A percentile compares a stretch with the other conserved stretches of the same genome.
These are phyloP conservation scores for Enteromius fasciolatus DNA, from an alignment of 2,797 vertebrate genomes.

Conservation along the genomic window DNA sequence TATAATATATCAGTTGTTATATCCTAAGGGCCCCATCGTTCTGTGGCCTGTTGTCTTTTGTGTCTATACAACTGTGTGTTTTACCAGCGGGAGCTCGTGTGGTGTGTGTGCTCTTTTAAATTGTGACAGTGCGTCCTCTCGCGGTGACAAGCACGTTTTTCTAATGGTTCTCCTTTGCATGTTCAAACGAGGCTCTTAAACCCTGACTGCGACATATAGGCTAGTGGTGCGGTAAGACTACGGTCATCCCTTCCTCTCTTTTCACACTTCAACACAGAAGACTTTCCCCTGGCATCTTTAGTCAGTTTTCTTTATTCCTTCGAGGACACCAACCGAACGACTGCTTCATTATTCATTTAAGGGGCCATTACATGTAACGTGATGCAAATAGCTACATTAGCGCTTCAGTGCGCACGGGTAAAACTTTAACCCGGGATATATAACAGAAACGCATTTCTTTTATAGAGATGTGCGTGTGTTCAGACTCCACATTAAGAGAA, in stretches of 20 bases:
- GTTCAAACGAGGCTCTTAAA: constrained; percentile 52
- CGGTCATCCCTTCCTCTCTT: neutral
- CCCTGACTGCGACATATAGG: neutral
- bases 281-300: constrained; percentile 3
- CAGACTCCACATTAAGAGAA: constrained; percentile 30
- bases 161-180: constrained; percentile 44
- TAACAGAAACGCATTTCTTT: constrained; percentile 50
- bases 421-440: constrained; percentile 31
- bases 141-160: constrained; percentile 74
- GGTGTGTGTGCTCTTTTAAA: constrained; percentile 68
- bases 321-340: constrained; percentile 55
- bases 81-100: constrained; percentile 53
- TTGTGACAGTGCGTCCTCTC: constrained; percentile 84
- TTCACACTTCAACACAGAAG: neutral
- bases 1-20: neutral
- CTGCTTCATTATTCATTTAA: constrained; percentile 66
- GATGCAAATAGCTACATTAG: constrained; percentile 43
- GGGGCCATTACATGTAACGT: constrained; percentile 63
- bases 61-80: constrained; percentile 28
- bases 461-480: constrained; percentile 21
- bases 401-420: constrained; percentile 36
- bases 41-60: constrained; percentile 20
- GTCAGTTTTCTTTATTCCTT: neutral
- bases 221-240: neutral
- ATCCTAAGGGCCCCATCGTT: neutral